phyloP scores from a whole-genome alignment of 1,140 invertebrate genomes.

The Cherax quadricarinatus region DNA sequence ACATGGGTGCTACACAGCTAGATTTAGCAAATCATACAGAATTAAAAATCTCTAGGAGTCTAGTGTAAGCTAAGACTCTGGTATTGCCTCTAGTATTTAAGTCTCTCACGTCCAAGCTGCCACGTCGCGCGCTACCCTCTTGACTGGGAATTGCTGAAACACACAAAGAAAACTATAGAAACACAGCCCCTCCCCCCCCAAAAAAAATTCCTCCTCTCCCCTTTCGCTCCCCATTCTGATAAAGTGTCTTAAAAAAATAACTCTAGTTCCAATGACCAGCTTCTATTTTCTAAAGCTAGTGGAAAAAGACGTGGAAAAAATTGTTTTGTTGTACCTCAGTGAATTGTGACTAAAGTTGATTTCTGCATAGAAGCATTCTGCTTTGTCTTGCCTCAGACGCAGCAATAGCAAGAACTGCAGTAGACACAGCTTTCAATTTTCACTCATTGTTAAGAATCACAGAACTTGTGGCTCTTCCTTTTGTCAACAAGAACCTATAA shows the following conservation, averaged over 20 bases:
- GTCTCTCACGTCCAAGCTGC: not conserved
- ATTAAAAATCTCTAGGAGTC: not conserved
- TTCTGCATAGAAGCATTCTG: too few relatives aligned
- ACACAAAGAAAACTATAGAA: not conserved
- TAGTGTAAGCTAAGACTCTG: not conserved
- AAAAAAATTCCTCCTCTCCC: not conserved
- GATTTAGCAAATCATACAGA: not conserved
- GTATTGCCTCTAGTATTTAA: not conserved
- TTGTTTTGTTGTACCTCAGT: too few relatives aligned
- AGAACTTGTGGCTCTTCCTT: too few relatives aligned
- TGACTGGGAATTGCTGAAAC: not conserved
- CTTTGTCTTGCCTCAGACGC: too few relatives aligned
- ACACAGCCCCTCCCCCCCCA: too few relatives aligned
- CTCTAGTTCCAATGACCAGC: not conserved
- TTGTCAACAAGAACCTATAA: too few relatives aligned
- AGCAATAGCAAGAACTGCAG: too few relatives aligned
- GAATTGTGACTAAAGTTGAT: too few relatives aligned
- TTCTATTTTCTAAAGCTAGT: not conserved
- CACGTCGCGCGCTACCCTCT: not conserved
- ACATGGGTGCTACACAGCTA: not conserved
- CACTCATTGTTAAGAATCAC: too few relatives aligned
- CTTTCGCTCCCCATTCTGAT: not conserved
- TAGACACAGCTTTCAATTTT: too few relatives aligned
- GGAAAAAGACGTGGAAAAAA: too few relatives aligned
- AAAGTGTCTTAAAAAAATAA: not conserved